Evolutionary conservation across 2,797 vertebrate genomes (phyloP).

Genomic region (Sparus aurata): DNA sequence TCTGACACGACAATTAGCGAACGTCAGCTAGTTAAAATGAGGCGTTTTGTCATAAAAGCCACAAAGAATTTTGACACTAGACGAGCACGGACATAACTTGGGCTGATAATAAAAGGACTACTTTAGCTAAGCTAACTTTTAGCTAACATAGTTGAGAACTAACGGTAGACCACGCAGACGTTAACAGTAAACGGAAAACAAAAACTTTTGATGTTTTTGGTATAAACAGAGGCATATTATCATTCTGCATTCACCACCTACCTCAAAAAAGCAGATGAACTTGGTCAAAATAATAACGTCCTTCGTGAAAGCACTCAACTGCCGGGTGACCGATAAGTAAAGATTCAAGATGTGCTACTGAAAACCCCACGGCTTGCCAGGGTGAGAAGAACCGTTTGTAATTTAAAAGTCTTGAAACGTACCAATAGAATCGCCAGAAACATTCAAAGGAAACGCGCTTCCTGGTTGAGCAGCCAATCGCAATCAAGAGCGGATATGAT

Average conservation of each 20-base stretch:
- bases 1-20: too few species aligned
- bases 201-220: not conserved
- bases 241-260: slow-evolving; percentile 40
- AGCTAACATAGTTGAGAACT: too few species aligned
- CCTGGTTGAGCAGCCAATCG: slow-evolving; percentile 77
- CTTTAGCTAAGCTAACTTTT: not conserved
- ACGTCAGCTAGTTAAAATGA: not conserved
- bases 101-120: not conserved
- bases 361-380: slow-evolving; percentile 28
- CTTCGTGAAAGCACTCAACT: not conserved
- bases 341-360: not conserved
- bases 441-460: slow-evolving; percentile 50
- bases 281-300: not conserved
- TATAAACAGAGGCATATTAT: not conserved
- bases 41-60: not conserved
- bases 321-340: fast-evolving
- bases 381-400: slow-evolving; percentile 68
- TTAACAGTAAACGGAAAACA: not conserved
- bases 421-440: slow-evolving; percentile 76
- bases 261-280: slow-evolving; percentile 49
- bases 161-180: too few species aligned
- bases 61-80: not conserved
- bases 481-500: slow-evolving; percentile 34
- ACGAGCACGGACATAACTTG: not conserved
- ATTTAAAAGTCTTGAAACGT: slow-evolving; percentile 79